These are phyloP conservation scores for Metopia argyrocephala DNA, from an alignment of 2,888 invertebrate genomes.

Conservation along the genomic window DNA sequence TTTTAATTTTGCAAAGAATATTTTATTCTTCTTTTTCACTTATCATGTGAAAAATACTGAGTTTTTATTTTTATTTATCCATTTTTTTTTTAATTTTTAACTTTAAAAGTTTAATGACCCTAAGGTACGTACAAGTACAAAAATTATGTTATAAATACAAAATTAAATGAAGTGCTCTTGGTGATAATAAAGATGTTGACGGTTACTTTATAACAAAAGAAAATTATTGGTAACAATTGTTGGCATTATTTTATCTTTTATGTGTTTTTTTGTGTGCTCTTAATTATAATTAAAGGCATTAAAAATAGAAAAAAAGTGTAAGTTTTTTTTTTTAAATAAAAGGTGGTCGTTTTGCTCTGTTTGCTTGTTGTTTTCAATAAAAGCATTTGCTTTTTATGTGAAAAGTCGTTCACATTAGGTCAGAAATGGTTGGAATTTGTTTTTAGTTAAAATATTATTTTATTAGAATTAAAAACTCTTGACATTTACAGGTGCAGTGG, in stretches of 20 bases:
- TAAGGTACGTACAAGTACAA: background rate
- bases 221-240: background rate
- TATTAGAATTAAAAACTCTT: no score
- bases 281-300: background rate
- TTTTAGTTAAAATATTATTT: no score
- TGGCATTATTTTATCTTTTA: background rate
- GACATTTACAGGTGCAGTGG: no score
- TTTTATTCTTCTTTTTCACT: background rate
- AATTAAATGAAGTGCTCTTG: background rate
- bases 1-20: background rate
- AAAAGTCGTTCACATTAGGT: background rate
- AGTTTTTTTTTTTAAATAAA: background rate
- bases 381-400: background rate
- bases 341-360: slow-evolving; percentile 14
- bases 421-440: no score
- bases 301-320: background rate
- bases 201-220: background rate
- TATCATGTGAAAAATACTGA: slow-evolving; percentile 20
- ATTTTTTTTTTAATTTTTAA: background rate
- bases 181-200: background rate
- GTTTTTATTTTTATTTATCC: background rate
- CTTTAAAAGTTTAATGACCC: slow-evolving; percentile 35
- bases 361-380: background rate
- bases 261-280: background rate
- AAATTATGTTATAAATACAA: background rate